Percentiles rank a stretch among this genome's conserved stretches.
phyloP scores from a whole-genome alignment of 2,113 vertebrate genomes.

The Misgurnus anguillicaudatus region DNA sequence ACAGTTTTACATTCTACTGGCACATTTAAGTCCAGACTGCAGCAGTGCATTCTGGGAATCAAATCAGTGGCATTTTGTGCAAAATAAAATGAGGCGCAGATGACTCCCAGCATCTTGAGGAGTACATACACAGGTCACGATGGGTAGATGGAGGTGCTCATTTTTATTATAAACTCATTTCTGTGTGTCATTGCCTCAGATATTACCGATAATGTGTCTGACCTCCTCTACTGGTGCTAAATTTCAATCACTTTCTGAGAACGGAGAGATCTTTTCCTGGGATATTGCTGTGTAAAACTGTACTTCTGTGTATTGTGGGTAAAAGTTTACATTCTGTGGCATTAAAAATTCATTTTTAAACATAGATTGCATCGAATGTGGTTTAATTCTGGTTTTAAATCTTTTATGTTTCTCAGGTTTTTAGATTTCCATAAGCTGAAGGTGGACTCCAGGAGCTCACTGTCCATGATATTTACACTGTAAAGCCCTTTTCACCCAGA shows the following conservation, averaged over 20 bases:
- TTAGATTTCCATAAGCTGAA: no score
- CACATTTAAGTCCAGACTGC: neutral
- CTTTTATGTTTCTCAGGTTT: no score
- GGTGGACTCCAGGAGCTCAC: no score
- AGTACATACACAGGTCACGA: neutral
- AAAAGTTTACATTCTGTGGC: neutral
- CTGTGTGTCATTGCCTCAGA: conserved; percentile 17
- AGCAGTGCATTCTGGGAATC: conserved; percentile 14
- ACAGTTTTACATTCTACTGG: no score
- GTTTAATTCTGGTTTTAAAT: no score
- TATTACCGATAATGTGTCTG: neutral
- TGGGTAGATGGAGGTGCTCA: neutral
- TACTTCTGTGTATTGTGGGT: neutral
- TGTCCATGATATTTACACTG: no score
- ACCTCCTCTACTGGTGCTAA: neutral
- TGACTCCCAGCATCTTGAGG: neutral
- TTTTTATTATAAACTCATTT: conserved; percentile 15
- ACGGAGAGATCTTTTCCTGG: neutral
- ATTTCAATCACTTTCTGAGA: neutral
- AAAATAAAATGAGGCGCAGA: neutral
- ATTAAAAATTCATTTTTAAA: neutral
- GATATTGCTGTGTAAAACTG: no score
- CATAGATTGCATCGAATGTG: neutral
- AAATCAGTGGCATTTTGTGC: conserved; percentile 3
- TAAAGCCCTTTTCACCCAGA: no score